These are phyloP conservation scores for Bubo scandiacus DNA, from an alignment of 2,113 vertebrate genomes.

Conservation along the genomic window DNA sequence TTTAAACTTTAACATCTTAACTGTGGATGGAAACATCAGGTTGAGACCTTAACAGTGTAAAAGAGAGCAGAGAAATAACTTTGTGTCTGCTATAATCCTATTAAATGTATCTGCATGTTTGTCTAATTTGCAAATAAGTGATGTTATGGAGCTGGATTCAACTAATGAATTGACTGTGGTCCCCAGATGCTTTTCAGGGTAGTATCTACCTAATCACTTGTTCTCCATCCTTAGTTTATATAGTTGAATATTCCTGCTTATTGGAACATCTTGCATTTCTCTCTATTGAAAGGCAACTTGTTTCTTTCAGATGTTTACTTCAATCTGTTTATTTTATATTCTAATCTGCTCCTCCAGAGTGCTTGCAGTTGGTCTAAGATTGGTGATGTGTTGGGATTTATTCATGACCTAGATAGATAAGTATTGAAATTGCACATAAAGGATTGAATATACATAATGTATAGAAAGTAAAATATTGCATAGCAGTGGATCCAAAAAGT, in stretches of 20 bases:
- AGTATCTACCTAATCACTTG: neutral
- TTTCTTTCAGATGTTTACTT: neutral
- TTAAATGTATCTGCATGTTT: neutral
- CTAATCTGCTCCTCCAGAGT: neutral
- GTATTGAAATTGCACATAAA: neutral
- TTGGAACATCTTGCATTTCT: neutral
- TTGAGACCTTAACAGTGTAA: neutral
- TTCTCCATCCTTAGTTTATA: neutral
- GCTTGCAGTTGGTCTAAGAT: neutral
- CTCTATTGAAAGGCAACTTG: neutral
- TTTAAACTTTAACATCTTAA: neutral
- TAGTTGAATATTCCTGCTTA: neutral
- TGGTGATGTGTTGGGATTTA: neutral
- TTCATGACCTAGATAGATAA: neutral
- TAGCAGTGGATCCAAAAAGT: neutral
- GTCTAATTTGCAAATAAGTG: neutral
- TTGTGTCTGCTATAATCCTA: neutral
- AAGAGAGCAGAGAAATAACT: neutral
- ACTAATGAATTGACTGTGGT: neutral
- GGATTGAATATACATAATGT: neutral
- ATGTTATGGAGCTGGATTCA: neutral
- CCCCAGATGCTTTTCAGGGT: neutral
- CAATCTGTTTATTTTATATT: constrained; percentile 4
- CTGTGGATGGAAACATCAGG: neutral
- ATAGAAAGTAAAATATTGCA: neutral